These are phyloP conservation scores for Drosophila miranda DNA, from an alignment of 1,140 invertebrate genomes.

Conservation along the genomic window DNA sequence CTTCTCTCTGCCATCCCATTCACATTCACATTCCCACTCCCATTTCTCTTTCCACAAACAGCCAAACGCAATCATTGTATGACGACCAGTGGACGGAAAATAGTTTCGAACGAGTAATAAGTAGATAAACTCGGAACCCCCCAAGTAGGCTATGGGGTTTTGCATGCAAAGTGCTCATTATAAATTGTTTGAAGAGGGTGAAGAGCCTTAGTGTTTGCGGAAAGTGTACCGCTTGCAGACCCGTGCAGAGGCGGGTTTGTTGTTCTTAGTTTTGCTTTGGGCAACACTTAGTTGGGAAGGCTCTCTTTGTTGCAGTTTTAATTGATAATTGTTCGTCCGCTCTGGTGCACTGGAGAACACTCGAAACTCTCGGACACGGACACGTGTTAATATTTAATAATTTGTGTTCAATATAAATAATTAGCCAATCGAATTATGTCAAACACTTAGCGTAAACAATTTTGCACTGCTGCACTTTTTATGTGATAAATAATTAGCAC, in stretches of 20 bases:
- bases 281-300: too few relatives aligned
- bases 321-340: too few relatives aligned
- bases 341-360: not conserved
- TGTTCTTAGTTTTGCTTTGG: too few relatives aligned
- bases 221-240: too few relatives aligned
- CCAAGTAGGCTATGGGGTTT: slow-evolving; percentile 32
- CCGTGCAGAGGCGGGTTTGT: too few relatives aligned
- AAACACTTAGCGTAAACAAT: slow-evolving; percentile 70
- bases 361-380: too few relatives aligned
- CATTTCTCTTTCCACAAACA: slow-evolving; percentile 1
- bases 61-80: slow-evolving; percentile 12
- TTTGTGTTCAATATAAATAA: slow-evolving; percentile 63
- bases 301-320: too few relatives aligned
- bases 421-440: slow-evolving; percentile 49
- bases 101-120: slow-evolving; percentile 9
- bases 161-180: slow-evolving; percentile 68
- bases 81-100: slow-evolving; percentile 22
- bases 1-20: too few relatives aligned
- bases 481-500: slow-evolving; percentile 69
- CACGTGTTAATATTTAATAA: slow-evolving; percentile 36
- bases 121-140: slow-evolving; percentile 1
- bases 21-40: too few relatives aligned
- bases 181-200: slow-evolving; percentile 46
- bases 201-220: not conserved
- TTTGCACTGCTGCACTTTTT: slow-evolving; percentile 72